These are phyloP conservation scores for Phlogophora meticulosa DNA, from an alignment of 2,888 invertebrate species.

Conservation along the genomic window DNA sequence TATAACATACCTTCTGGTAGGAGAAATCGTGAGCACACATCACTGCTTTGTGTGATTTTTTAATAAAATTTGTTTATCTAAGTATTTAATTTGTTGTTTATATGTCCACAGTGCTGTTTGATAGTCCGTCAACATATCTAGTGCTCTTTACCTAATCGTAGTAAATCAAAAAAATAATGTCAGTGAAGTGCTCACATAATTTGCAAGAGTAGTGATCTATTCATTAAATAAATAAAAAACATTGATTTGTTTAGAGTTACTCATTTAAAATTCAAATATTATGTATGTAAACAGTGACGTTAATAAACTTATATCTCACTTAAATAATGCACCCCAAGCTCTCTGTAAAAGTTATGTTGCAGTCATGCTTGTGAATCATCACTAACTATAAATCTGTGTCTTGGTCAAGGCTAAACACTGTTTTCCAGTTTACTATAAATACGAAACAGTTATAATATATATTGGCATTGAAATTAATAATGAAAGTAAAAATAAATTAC, in stretches of 20 bases:
- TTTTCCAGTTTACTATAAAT: slow-evolving; percentile 20
- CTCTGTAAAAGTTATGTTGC: slow-evolving; percentile 15
- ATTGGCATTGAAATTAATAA: slow-evolving; percentile 4
- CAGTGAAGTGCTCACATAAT: background rate
- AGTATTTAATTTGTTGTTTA: slow-evolving; percentile 12
- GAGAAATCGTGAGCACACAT: slow-evolving; percentile 35
- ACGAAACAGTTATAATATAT: background rate
- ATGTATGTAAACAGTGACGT: background rate
- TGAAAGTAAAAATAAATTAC: background rate
- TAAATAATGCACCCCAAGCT: background rate
- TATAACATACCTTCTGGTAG: slow-evolving; percentile 1
- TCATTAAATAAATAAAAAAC: background rate
- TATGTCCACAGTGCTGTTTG: background rate
- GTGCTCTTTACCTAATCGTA: background rate
- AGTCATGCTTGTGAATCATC: slow-evolving; percentile 35
- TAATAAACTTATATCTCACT: background rate
- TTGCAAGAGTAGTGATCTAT: background rate
- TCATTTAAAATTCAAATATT: background rate
- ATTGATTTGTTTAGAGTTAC: background rate
- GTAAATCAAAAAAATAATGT: background rate
- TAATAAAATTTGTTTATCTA: slow-evolving; percentile 32
- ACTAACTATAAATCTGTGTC: background rate
- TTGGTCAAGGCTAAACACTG: slow-evolving; percentile 25
- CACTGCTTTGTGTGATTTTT: slow-evolving; percentile 32
- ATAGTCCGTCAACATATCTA: background rate